Conservation (phyloP, 2,113 vertebrate species). For the Noctilio leporinus region DNA sequence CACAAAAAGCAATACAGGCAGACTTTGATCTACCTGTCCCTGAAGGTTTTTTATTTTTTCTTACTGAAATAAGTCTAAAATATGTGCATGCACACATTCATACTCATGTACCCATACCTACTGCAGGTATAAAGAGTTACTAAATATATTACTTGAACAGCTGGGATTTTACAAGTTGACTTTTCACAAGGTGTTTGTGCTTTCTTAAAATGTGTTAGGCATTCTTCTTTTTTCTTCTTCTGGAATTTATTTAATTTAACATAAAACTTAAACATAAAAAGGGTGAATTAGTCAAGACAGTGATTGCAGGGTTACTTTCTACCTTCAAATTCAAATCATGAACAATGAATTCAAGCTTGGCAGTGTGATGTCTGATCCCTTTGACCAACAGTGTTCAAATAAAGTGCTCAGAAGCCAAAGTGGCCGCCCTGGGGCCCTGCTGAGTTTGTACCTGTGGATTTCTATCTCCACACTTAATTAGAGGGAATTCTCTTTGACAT, state of each 20-base stretch:
- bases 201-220: constrained; percentile 65
- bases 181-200: constrained; percentile 70
- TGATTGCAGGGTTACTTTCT: not conserved
- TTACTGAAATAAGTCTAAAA: constrained; percentile 41
- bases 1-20: constrained; percentile 33
- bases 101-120: constrained; percentile 14
- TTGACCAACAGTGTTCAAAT: not conserved
- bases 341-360: not conserved
- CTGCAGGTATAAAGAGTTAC: constrained; percentile 58
- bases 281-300: not conserved
- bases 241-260: constrained; percentile 12
- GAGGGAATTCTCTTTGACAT: not conserved
- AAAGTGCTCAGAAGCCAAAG: not conserved
- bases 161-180: constrained; percentile 68
- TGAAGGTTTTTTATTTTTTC: constrained; percentile 12
- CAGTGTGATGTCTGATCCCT: not conserved
- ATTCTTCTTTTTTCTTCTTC: constrained; percentile 31
- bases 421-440: not conserved
- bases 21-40: not conserved
- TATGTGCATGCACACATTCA: not conserved
- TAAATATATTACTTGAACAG: constrained; percentile 68
- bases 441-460: not conserved
- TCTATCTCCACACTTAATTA: not conserved
- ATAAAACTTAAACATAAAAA: constrained; percentile 34
- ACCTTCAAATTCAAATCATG: not conserved